A percentile compares a stretch with the other conserved stretches of the same genome.
Evolutionary conservation across 2,888 invertebrate species (phyloP).

Genomic region (Odontocerum albicorne): DNA sequence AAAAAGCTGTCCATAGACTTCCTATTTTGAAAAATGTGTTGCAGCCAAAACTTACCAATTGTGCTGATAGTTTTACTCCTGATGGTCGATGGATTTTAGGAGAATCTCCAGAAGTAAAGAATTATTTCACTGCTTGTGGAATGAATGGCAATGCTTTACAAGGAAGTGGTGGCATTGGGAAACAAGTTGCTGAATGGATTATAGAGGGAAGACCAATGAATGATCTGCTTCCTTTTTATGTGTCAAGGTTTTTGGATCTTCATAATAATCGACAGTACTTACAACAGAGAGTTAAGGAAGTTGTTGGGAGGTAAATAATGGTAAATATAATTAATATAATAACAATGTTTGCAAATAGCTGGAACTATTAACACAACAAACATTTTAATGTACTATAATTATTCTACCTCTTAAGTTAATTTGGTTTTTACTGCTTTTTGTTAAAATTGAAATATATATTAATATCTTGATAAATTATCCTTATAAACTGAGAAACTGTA

Average conservation of each 20-base stretch:
- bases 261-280: slow-evolving; percentile 66
- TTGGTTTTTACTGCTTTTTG: too few species aligned
- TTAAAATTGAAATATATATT: too few species aligned
- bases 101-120: slow-evolving; percentile 66
- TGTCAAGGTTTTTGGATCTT: slow-evolving; percentile 65
- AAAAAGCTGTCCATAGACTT: slow-evolving; percentile 55
- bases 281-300: slow-evolving; percentile 64
- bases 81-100: slow-evolving; percentile 71
- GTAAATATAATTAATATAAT: too few species aligned
- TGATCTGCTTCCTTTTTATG: slow-evolving; percentile 63
- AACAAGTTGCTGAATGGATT: slow-evolving; percentile 69
- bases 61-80: slow-evolving; percentile 71
- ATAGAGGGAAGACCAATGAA: slow-evolving; percentile 64
- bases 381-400: too few species aligned
- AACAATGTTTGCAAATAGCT: too few species aligned
- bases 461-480: too few species aligned
- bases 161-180: slow-evolving; percentile 71
- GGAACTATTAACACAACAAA: too few species aligned
- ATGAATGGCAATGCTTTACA: slow-evolving; percentile 71
- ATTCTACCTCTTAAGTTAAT: too few species aligned
- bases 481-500: too few species aligned
- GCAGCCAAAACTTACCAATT: slow-evolving; percentile 59
- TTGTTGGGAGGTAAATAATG: slow-evolving; percentile 62
- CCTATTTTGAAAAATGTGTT: slow-evolving; percentile 57
- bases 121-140: slow-evolving; percentile 73